phyloP scores from a whole-genome alignment of 2,888 invertebrate genomes.

The Pollenia labialis region DNA sequence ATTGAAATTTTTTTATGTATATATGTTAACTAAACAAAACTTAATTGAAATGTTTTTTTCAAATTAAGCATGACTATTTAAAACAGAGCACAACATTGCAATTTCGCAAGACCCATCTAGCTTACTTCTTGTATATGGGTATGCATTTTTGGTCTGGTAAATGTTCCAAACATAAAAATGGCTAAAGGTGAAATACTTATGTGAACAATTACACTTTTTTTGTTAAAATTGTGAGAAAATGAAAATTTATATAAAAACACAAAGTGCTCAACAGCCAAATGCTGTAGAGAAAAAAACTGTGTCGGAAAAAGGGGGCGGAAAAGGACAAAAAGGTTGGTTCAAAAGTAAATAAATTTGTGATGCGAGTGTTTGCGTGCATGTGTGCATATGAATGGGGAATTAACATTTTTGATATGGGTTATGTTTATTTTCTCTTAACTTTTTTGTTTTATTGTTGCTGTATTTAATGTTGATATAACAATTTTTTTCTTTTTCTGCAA shows the following conservation, averaged over 20 bases:
- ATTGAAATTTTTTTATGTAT: too few species aligned
- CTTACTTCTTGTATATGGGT: background rate
- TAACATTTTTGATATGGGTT: conserved; percentile 54
- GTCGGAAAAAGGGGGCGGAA: background rate
- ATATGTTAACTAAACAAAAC: too few species aligned
- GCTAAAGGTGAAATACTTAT: conserved; percentile 52
- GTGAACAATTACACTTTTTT: conserved; percentile 14
- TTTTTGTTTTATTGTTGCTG: background rate
- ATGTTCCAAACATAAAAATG: conserved; percentile 54
- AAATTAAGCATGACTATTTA: too few species aligned
- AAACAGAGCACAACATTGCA: too few species aligned
- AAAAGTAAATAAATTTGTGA: conserved; percentile 2
- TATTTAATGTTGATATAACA: conserved; percentile 2
- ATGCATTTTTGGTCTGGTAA: conserved; percentile 27
- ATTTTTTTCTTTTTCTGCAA: background rate
- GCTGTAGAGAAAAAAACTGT: background rate
- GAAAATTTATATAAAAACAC: conserved; percentile 26
- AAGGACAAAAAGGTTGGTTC: background rate
- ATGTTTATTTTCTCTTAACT: conserved; percentile 20
- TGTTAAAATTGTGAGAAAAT: conserved; percentile 48
- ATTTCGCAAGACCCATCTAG: too few species aligned
- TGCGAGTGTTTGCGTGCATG: background rate
- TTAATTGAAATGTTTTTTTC: too few species aligned
- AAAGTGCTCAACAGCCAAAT: background rate
- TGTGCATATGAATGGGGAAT: conserved; percentile 53